These are phyloP conservation scores for Syngnathus rostellatus DNA, from an alignment of 2,797 vertebrate genomes.

Conservation along the genomic window DNA sequence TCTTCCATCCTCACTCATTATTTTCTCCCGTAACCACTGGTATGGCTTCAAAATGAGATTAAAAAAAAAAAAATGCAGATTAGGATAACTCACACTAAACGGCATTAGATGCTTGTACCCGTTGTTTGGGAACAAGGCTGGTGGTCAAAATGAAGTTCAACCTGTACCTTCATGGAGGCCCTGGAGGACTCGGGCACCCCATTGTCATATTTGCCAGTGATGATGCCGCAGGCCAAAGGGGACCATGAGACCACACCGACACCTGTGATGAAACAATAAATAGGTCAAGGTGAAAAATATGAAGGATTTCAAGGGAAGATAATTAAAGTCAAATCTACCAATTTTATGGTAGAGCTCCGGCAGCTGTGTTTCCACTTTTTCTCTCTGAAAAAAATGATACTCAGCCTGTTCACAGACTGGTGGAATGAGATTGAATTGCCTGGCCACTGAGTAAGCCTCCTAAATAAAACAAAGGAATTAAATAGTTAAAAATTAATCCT, in stretches of 20 bases:
- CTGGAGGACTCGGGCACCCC: conserved; percentile 90
- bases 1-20: conserved; percentile 88
- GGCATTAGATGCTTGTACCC: neutral
- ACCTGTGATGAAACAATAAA: conserved; percentile 61
- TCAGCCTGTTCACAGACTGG: conserved; percentile 96
- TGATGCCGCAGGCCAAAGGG: conserved; percentile 94
- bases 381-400: conserved; percentile 96
- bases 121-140: neutral
- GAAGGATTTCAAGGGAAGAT: conserved; percentile 1
- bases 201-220: conserved; percentile 95
- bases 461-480: conserved; percentile 40
- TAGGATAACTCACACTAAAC: neutral
- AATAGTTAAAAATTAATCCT: neutral
- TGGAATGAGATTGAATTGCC: conserved; percentile 97
- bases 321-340: conserved; percentile 60
- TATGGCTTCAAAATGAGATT: conserved; percentile 73
- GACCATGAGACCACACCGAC: conserved; percentile 99
- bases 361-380: conserved; percentile 95
- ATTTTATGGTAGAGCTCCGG: conserved; percentile 98
- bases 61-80: neutral
- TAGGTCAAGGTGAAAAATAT: neutral
- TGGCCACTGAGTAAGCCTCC: conserved; percentile 96
- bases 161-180: conserved; percentile 86
- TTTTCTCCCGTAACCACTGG: conserved; percentile 96
- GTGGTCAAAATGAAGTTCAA: neutral